phyloP scores from a whole-genome alignment of 2,888 invertebrate genomes.

The Cataglyphis albicans region DNA sequence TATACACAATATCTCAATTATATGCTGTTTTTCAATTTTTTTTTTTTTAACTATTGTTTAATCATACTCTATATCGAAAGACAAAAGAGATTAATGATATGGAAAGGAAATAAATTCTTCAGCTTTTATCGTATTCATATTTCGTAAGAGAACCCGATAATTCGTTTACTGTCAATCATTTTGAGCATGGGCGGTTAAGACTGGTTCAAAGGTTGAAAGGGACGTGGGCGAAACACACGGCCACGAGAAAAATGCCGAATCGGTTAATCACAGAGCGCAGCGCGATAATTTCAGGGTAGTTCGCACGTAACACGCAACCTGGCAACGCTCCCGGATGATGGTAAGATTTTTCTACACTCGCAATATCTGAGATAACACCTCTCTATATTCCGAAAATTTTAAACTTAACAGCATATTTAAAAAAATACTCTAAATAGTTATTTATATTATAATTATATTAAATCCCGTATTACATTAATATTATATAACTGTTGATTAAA shows the following conservation, averaged over 20 bases:
- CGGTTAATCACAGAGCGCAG: constrained; percentile 50
- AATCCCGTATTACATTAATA: neutral
- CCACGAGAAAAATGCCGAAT: constrained; percentile 42
- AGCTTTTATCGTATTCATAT: constrained; percentile 28
- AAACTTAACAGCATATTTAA: neutral
- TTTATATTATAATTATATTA: neutral
- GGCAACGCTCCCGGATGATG: constrained; percentile 42
- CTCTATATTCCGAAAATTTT: neutral
- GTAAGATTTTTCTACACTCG: constrained; percentile 31
- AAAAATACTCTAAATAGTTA: neutral
- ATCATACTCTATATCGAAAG: neutral
- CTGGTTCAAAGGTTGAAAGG: constrained; percentile 34
- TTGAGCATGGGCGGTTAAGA: constrained; percentile 43
- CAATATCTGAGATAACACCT: constrained; percentile 13
- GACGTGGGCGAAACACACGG: constrained; percentile 26
- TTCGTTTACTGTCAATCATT: constrained; percentile 45
- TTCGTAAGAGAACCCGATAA: constrained; percentile 35
- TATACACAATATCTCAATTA: neutral
- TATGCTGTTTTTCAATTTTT: neutral
- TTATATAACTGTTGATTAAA: neutral
- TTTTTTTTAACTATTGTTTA: neutral
- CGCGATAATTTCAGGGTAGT: constrained; percentile 51
- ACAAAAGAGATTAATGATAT: neutral
- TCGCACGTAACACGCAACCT: constrained; percentile 50
- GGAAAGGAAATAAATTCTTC: neutral